Percentiles rank a stretch among this genome's conserved stretches.
These are phyloP conservation scores for Pristionchus japonicus DNA, from an alignment of 2,888 invertebrate genomes.

Conservation along the genomic window DNA sequence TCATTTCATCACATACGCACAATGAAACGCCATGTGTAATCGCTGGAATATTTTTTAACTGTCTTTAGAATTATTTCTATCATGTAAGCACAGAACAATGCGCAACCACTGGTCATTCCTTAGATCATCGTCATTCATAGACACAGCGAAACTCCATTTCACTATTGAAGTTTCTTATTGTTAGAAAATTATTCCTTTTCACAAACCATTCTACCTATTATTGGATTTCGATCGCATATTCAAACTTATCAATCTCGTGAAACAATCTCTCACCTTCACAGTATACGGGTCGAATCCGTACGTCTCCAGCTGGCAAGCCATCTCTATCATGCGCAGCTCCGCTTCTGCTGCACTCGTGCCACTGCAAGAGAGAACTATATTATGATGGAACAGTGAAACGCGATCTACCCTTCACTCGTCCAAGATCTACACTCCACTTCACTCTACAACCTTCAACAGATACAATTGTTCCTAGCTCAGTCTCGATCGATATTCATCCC, in stretches of 20 bases:
- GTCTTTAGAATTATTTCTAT: too few relatives aligned
- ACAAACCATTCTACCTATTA: too few relatives aligned
- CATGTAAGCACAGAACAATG: not conserved
- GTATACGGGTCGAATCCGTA: constrained; percentile 98
- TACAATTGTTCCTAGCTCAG: not conserved
- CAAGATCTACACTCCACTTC: not conserved
- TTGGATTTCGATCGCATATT: too few relatives aligned
- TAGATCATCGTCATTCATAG: not conserved
- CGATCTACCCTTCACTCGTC: too few relatives aligned
- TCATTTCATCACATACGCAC: not conserved
- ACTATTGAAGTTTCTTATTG: too few relatives aligned
- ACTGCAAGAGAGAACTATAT: constrained; percentile 75
- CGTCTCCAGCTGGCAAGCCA: constrained; percentile 91
- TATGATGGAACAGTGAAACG: not conserved
- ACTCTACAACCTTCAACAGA: not conserved
- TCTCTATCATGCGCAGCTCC: constrained; percentile 90
- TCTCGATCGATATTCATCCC: not conserved
- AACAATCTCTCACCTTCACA: constrained; percentile 84
- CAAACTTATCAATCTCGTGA: too few relatives aligned
- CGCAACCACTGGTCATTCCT: too few relatives aligned
- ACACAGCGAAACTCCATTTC: not conserved
- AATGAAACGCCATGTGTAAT: not conserved
- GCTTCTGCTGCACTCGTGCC: constrained; percentile 89
- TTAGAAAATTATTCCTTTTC: too few relatives aligned
- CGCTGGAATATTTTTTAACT: not conserved